Conservation (phyloP, 2,888 invertebrate species). For the Brenthis ino region DNA sequence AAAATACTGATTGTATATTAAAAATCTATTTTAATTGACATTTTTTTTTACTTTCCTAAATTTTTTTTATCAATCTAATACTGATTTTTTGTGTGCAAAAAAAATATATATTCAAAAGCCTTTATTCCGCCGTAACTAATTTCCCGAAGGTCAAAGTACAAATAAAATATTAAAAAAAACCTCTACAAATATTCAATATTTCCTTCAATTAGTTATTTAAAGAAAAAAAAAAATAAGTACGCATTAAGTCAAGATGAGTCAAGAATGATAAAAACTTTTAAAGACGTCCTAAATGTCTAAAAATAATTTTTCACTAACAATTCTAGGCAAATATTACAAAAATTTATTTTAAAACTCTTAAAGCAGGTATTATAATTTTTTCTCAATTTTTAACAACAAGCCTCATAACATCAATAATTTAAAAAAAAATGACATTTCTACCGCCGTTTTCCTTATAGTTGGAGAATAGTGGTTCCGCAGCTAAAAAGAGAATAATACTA, state of each 20-base stretch:
- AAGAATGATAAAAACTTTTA: neutral
- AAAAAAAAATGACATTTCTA: neutral
- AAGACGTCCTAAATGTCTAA: neutral
- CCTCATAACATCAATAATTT: conserved; percentile 15
- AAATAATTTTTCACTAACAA: conserved; percentile 8
- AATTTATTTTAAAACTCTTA: neutral
- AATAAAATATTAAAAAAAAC: too few relatives aligned
- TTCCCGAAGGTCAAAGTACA: too few relatives aligned
- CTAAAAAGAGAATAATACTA: conserved; percentile 53
- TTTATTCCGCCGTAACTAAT: too few relatives aligned
- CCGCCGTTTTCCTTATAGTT: conserved; percentile 55
- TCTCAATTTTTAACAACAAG: conserved; percentile 17
- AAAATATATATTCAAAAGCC: too few relatives aligned
- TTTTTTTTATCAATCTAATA: conserved; percentile 13
- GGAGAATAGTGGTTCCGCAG: conserved; percentile 71
- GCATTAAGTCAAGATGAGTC: neutral
- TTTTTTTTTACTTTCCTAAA: neutral
- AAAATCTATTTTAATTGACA: conserved; percentile 18
- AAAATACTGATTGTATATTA: conserved; percentile 23
- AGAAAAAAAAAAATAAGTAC: too few relatives aligned
- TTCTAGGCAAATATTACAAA: conserved; percentile 1
- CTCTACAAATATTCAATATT: too few relatives aligned
- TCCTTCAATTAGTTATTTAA: too few relatives aligned
- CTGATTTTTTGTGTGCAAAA: neutral
- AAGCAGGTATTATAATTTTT: conserved; percentile 2